phyloP scores from a whole-genome alignment of 2,113 vertebrate species.

The Megaceryle torquata region DNA sequence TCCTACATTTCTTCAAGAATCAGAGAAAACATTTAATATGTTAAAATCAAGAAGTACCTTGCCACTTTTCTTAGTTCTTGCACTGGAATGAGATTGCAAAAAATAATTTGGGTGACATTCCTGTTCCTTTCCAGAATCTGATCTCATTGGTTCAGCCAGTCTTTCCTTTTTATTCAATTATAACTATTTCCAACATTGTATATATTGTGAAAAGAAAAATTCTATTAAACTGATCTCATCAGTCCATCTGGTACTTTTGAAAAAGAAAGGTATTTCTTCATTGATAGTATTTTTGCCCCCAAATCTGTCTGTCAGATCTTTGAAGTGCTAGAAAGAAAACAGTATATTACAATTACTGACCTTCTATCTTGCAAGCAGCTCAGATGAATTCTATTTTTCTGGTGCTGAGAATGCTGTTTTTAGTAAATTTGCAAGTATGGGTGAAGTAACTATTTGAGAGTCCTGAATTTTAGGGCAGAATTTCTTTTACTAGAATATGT shows the following conservation, averaged over 20 bases:
- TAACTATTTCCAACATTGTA: fast-evolving
- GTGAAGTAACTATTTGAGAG: neutral
- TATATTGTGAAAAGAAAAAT: neutral
- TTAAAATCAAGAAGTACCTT: neutral
- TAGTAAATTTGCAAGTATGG: neutral
- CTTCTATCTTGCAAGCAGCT: neutral
- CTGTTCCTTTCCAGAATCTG: neutral
- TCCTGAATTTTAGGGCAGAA: neutral
- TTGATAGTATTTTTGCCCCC: neutral
- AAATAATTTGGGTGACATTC: neutral
- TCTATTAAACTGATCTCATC: neutral
- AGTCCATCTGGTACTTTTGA: neutral
- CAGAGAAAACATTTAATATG: neutral
- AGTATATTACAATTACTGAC: neutral
- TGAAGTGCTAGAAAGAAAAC: neutral
- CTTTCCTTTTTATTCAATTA: neutral
- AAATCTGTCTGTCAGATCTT: neutral
- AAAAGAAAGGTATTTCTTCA: neutral
- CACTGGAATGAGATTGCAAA: neutral
- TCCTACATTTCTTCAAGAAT: neutral
- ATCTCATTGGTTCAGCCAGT: neutral
- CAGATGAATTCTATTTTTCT: neutral
- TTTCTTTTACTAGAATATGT: neutral
- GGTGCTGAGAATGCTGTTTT: neutral
- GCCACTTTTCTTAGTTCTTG: fast-evolving